phyloP scores from a whole-genome alignment of 2,797 vertebrate species.

The Rhabdophis nuchalis region DNA sequence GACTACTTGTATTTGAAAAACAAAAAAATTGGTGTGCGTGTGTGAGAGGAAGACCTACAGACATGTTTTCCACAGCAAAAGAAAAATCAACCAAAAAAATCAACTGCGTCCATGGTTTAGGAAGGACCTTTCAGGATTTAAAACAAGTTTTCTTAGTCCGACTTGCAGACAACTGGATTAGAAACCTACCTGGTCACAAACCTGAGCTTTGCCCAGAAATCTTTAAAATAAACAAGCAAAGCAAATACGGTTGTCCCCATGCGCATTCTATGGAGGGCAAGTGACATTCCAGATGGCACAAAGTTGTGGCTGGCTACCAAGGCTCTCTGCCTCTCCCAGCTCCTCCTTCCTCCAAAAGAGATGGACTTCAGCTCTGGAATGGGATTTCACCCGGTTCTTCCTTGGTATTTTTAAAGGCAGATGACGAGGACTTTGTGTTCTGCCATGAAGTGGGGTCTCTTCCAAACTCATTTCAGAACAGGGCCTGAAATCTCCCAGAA shows the following conservation, averaged over 20 bases:
- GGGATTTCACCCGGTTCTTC: background rate
- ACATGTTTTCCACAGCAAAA: background rate
- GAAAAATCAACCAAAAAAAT: background rate
- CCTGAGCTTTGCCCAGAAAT: background rate
- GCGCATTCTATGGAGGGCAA: background rate
- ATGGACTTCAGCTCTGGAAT: background rate
- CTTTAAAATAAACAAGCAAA: background rate
- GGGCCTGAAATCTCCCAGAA: background rate
- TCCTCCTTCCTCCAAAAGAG: background rate
- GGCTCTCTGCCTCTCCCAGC: background rate
- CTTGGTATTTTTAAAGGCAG: background rate
- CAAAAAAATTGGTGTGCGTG: too few relatives aligned
- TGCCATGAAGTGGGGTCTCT: background rate
- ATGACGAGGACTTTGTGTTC: background rate
- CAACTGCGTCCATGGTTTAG: background rate
- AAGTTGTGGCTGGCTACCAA: background rate
- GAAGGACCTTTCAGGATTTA: background rate
- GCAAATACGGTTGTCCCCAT: background rate
- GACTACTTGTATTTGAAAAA: background rate
- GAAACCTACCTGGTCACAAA: background rate
- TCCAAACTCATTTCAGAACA: too few relatives aligned
- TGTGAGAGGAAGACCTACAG: background rate
- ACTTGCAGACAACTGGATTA: background rate
- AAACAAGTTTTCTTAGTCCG: background rate
- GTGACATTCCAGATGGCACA: background rate